Evolutionary conservation across 2,888 invertebrate species (phyloP).

Genomic region (Trichogramma evanescens): DNA sequence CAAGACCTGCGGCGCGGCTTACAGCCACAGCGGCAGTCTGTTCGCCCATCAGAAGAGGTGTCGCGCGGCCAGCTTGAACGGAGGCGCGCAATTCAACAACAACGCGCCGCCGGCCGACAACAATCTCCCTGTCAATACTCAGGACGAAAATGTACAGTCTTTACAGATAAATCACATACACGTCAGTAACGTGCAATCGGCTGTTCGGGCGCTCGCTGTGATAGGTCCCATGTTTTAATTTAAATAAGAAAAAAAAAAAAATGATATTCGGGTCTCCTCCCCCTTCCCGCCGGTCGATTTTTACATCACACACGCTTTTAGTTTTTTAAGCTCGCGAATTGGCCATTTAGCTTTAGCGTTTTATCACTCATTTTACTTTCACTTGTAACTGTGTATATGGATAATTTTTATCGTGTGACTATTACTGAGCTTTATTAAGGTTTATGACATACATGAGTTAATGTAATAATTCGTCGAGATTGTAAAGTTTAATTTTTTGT

Average conservation of each 20-base stretch:
- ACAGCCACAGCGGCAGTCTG: slow-evolving; percentile 44
- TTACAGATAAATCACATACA: slow-evolving; percentile 40
- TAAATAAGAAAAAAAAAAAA: no score
- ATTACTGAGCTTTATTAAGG: no score
- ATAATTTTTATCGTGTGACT: no score
- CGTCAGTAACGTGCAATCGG: slow-evolving; percentile 42
- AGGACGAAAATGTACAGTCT: slow-evolving; percentile 23
- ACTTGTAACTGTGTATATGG: no score
- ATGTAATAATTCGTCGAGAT: no score
- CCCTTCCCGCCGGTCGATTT: not conserved
- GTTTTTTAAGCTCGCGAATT: no score
- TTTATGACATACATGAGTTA: no score
- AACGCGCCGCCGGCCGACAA: slow-evolving; percentile 40
- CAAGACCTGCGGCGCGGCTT: slow-evolving; percentile 45
- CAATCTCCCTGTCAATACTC: slow-evolving; percentile 38
- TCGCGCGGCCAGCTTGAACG: slow-evolving; percentile 23
- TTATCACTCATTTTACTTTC: no score
- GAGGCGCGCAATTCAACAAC: slow-evolving; percentile 35
- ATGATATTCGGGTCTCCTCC: not conserved
- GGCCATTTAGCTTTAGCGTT: no score
- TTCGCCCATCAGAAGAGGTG: slow-evolving; percentile 46
- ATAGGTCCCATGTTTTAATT: slow-evolving; percentile 43
- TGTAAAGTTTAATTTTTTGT: no score
- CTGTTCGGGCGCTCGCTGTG: slow-evolving; percentile 42
- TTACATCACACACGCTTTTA: not conserved